Evolutionary conservation across 2,797 vertebrate genomes (phyloP), one percentile per base, ranked within the genome.

Genomic region (Manis crassicaudata): DNA sequence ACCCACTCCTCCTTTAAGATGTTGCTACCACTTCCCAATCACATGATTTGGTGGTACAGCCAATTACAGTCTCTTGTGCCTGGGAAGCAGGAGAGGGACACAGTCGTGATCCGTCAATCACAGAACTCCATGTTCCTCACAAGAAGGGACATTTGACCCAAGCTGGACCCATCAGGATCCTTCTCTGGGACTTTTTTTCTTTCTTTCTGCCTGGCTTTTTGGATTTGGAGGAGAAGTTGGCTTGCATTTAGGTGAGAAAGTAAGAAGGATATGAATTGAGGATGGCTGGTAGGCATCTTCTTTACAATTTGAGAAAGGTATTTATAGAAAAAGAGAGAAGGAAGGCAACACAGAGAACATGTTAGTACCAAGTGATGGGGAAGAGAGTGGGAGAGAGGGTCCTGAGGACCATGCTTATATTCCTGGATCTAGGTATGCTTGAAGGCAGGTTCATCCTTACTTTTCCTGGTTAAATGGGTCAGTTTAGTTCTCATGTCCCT

Each of bases 161-260:
- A 68, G 14, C 17, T 76, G 37, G 40, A 21, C 37, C n/a, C 8
- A 25, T 54, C 29, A 43, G 62, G n/a, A 40, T 76, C 46, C 52
- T 89, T 67, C 13, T 65, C 73, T 90, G 60, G n/a, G 29, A 27
- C 25, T 40, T 62, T 65, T 72, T 5, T n/a, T 56, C 29, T 70
- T 77, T 32, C 5, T 77, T 52, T 58, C 32, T 70, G 35, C 10
- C 12, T 58, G 68, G 40, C 37, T 79, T 20, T 93, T 87, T 90
- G 92, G 13, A 73, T 79, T 94, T 92, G 63, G 77, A 89, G n/a
- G 77, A 92, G n/a, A 84, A 75, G 46, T 21, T 92, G 73, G 3
- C 46, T 81, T 88, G 17, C 8, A 2, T 76, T 76, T 60, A 40
- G 84, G 52, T 50, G 9, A 73, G 56, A 89, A 58, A 79, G 32